Base-by-base conservation (phyloP, 2,797 vertebrate genomes). In the Danio aesculapii region DNA sequence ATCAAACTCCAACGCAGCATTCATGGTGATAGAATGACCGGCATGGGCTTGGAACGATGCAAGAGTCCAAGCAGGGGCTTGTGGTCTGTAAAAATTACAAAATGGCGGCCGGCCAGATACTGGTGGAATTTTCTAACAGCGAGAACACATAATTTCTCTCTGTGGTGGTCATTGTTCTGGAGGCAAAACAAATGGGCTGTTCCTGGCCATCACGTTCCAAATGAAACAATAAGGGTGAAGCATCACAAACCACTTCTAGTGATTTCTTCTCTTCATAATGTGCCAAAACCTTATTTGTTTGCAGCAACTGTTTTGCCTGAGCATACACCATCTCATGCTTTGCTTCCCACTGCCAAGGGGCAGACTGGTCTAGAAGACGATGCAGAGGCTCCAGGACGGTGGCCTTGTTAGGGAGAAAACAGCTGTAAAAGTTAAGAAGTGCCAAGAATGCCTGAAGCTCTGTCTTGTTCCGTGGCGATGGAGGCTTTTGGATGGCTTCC, bases 291-390 rank as follows among this genome's bases (percentile, higher is more conserved):
- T 19, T 44, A 64, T 64, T 11, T 3, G 11, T 44, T 44, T 64
- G 62, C 30, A 41, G 62, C 30, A 64, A 30, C 46, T 67, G 64
- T 41, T 67, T 67, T n/a, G 19, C 19, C 19, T 59, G 57, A 59
- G n/a, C 10, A 5, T 21, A 59, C 5, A 10, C 19, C 6, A 10
- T 10, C 19, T 59, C 57, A 14, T 59, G 10, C 0, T 12, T 21
- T 1, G n/a, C 53, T 55, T 14, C n/a, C 53, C 53, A 55, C 53
- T n/a, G 14, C 53, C 53, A 55, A n/a, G 53, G 6, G 17, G 53
- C 16, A 17, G 43, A 69, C 66, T 21, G 46, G 5, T 43, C 63
- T 8, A 67, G 63, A 4, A 67, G 63, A 8, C 14, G 64, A 44
- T 47, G 16, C 39, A 67, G 16, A 12, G 64, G 64, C 16, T 67